Evolutionary conservation across 2,113 vertebrate genomes (phyloP).

Genomic region (Hippocampus barbouri): DNA sequence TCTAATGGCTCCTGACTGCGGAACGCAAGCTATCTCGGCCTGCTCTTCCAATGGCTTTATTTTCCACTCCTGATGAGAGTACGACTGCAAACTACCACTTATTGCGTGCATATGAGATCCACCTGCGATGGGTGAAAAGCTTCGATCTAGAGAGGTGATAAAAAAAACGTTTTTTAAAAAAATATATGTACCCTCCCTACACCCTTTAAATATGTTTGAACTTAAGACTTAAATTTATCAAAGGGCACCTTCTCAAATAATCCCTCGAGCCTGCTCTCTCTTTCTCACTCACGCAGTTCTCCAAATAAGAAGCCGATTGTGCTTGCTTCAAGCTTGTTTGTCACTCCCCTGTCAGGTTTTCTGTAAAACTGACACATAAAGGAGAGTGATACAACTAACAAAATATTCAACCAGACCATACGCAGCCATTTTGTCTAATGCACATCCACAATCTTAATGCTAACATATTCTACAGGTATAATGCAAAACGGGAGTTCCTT

Average conservation of each 20-base stretch:
- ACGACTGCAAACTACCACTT: background rate
- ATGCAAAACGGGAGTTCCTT: background rate
- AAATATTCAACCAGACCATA: background rate
- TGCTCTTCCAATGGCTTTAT: background rate
- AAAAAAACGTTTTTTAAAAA: background rate
- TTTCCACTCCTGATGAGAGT: background rate
- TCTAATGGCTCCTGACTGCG: conserved; percentile 9
- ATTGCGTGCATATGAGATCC: background rate
- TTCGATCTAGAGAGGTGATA: background rate
- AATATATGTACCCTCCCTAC: background rate
- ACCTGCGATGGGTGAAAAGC: background rate
- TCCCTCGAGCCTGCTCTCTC: background rate
- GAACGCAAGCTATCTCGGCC: background rate
- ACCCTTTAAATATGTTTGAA: background rate
- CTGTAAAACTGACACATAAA: background rate
- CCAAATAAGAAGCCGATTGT: background rate
- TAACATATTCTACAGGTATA: background rate
- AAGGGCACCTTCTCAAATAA: background rate
- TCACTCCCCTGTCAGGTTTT: background rate
- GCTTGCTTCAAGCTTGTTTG: background rate
- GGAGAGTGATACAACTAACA: too few relatives aligned
- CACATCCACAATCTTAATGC: background rate
- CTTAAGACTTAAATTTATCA: background rate
- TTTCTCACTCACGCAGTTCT: background rate
- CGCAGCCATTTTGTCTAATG: background rate